Conservation (phyloP, 2,797 vertebrate species). For the Borostomias antarcticus region DNA sequence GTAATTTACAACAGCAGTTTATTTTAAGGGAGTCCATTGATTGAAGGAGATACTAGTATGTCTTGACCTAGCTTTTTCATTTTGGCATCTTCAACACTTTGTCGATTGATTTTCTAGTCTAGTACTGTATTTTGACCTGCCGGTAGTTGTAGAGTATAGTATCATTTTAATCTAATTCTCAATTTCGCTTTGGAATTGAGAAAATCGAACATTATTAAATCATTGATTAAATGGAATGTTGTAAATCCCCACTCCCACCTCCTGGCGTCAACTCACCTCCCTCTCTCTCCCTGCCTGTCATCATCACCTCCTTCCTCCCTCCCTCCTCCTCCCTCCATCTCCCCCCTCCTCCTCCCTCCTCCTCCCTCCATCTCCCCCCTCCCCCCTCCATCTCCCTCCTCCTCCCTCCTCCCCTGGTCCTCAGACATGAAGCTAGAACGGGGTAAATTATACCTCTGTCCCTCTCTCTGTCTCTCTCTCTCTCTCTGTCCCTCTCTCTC, state of each 20-base stretch:
- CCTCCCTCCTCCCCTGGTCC: constrained; percentile 77
- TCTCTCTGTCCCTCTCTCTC: no score
- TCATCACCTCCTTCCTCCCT: constrained; percentile 75
- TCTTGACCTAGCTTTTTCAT: constrained; percentile 58
- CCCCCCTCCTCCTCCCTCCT: constrained; percentile 52
- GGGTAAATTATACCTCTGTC: constrained; percentile 88
- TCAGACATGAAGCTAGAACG: constrained; percentile 93
- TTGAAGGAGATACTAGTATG: constrained; percentile 42
- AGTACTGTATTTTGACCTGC: constrained; percentile 38
- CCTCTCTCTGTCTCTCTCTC: constrained; percentile 58
- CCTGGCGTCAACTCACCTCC: constrained; percentile 73
- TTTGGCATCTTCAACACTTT: constrained; percentile 44
- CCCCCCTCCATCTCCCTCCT: constrained; percentile 54
- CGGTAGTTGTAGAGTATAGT: constrained; percentile 12
- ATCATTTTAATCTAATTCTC: no score
- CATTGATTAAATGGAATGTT: constrained; percentile 65
- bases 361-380: constrained; percentile 76
- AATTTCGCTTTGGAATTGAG: no score
- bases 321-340: constrained; percentile 56
- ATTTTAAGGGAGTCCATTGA: no score
- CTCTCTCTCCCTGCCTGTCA: constrained; percentile 71
- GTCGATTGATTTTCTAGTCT: constrained; percentile 28
- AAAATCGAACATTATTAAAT: constrained; percentile 15
- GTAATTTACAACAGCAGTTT: no score
- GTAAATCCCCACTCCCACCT: constrained; percentile 72